Percentiles rank a stretch among this genome's conserved stretches.
phyloP scores from a whole-genome alignment of 1,140 invertebrate genomes.

The Bemisia tabaci region DNA sequence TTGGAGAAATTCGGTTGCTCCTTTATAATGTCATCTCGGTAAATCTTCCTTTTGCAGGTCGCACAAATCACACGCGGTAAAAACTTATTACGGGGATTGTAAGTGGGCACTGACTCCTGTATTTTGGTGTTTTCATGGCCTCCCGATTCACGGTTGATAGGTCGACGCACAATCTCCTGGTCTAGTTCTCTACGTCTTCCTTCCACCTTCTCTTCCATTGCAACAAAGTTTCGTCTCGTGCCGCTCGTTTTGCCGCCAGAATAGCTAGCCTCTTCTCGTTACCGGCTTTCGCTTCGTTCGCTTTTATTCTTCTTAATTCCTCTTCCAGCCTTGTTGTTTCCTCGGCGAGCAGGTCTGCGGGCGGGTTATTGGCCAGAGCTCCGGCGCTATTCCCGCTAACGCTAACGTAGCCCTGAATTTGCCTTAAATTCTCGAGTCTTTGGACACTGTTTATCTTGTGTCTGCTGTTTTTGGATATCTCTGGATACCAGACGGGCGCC shows the following conservation, averaged over 20 bases:
- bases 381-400: not conserved
- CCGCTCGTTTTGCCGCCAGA: not conserved
- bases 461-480: conserved; percentile 2
- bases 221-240: not conserved
- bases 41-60: too few species aligned
- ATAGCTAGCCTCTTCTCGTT: not conserved
- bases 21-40: too few species aligned
- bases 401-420: conserved; percentile 3
- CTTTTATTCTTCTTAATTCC: not conserved
- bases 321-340: conserved; percentile 6
- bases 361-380: not conserved
- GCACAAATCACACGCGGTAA: too few species aligned
- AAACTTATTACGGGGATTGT: too few species aligned
- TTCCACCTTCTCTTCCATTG: conserved; percentile 16
- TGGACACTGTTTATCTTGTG: not conserved
- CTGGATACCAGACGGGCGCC: not conserved
- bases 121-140: too few species aligned
- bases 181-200: conserved; percentile 5
- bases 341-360: not conserved
- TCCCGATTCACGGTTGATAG: too few species aligned
- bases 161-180: too few species aligned
- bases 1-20: too few species aligned
- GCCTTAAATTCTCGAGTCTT: not conserved
- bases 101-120: too few species aligned
- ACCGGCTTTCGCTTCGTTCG: not conserved